phyloP scores from a whole-genome alignment of 2,888 invertebrate species.

The Lordiphosa fenestrarum region DNA sequence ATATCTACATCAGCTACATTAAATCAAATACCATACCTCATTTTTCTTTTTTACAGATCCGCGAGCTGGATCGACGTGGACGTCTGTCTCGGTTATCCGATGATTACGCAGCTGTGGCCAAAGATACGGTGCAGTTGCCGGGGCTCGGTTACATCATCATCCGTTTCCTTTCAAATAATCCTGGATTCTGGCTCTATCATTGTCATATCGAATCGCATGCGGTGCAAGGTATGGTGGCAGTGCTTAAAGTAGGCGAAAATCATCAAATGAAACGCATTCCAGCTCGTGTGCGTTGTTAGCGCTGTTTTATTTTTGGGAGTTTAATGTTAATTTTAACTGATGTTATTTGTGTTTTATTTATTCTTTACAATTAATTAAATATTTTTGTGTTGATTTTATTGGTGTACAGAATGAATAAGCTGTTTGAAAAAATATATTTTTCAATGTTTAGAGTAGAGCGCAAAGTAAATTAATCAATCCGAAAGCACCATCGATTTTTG shows the following conservation, averaged over 20 bases:
- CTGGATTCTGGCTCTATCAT: slow-evolving; percentile 77
- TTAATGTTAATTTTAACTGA: too few species aligned
- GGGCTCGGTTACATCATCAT: slow-evolving; percentile 75
- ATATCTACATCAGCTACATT: too few species aligned
- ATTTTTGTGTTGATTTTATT: too few species aligned
- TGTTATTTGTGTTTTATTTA: too few species aligned
- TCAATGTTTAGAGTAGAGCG: too few species aligned
- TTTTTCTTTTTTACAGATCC: slow-evolving; percentile 49
- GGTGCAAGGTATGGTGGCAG: slow-evolving; percentile 72
- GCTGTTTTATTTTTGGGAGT: too few species aligned
- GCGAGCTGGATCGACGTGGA: slow-evolving; percentile 71
- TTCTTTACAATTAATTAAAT: too few species aligned
- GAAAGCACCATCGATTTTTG: too few species aligned
- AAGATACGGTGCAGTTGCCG: slow-evolving; percentile 77
- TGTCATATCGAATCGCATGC: slow-evolving; percentile 76
- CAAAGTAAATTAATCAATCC: too few species aligned
- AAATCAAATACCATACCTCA: too few species aligned
- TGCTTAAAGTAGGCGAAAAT: slow-evolving; percentile 75
- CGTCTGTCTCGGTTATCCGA: slow-evolving; percentile 58
- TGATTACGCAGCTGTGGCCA: slow-evolving; percentile 71
- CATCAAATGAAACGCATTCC: slow-evolving; percentile 73
- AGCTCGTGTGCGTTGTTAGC: slow-evolving; percentile 65
- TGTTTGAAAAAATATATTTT: too few species aligned
- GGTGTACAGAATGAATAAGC: too few species aligned
- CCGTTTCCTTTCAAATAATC: slow-evolving; percentile 76